Percentiles rank a stretch among this genome's conserved stretches.
Conservation (phyloP, 2,888 invertebrate species). For the Ophion slaviceki region DNA sequence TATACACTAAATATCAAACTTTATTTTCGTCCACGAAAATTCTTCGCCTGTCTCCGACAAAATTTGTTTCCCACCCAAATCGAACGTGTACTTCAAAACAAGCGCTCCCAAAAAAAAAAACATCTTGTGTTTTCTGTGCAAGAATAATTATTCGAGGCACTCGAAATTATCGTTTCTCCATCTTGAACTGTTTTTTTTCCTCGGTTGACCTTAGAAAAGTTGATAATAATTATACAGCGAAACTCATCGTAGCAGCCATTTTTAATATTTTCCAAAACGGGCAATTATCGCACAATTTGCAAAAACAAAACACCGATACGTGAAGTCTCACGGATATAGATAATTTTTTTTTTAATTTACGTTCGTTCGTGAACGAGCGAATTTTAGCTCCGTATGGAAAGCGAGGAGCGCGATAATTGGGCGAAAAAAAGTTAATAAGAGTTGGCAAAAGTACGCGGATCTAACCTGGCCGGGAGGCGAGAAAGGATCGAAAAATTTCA, state of each 20-base stretch:
- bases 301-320: neutral
- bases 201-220: neutral
- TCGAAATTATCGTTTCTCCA: neutral
- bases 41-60: neutral
- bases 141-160: neutral
- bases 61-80: too few species aligned
- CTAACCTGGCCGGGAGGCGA: constrained; percentile 38
- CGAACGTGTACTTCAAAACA: neutral
- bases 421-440: constrained; percentile 9
- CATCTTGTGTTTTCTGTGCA: neutral
- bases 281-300: neutral
- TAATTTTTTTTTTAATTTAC: neutral
- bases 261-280: neutral
- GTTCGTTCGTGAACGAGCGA: neutral
- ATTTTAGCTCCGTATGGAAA: constrained; percentile 30
- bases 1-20: neutral
- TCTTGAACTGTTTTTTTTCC: too few species aligned
- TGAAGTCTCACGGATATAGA: neutral
- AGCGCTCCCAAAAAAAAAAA: neutral
- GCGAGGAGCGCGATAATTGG: neutral
- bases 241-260: neutral
- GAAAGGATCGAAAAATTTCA: constrained; percentile 5
- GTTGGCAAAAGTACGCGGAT: constrained; percentile 41
- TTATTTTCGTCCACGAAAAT: neutral
- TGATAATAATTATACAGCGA: neutral